phyloP scores from a whole-genome alignment of 2,888 invertebrate species.

The Philhelius pedissequus region DNA sequence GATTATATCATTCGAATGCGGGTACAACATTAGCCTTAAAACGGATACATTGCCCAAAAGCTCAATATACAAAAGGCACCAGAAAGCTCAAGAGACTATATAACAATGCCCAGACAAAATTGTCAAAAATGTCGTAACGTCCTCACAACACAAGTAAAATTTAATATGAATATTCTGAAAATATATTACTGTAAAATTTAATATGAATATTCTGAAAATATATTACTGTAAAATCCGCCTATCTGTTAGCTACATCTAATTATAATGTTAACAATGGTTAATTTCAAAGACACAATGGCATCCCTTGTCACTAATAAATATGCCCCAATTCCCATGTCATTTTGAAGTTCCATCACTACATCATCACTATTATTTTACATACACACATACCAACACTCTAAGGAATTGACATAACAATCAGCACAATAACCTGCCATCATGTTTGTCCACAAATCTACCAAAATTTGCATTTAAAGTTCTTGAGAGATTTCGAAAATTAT shows the following conservation, averaged over 20 bases:
- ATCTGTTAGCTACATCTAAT: constrained; percentile 22
- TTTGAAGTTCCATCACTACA: background rate
- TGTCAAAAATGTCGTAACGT: no score
- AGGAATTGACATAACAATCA: constrained; percentile 12
- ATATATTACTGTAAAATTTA: no score
- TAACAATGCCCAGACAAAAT: no score
- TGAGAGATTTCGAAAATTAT: background rate
- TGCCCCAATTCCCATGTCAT: constrained; percentile 33
- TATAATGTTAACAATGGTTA: constrained; percentile 35
- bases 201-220: no score
- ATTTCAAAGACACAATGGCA: constrained; percentile 18
- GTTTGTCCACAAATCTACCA: constrained; percentile 8
- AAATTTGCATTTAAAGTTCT: constrained; percentile 38
- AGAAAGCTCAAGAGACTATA: no score
- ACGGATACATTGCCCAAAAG: no score
- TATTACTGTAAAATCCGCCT: background rate
- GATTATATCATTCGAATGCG: no score
- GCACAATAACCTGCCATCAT: background rate
- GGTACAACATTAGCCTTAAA: no score
- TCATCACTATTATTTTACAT: background rate
- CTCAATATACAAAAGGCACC: no score
- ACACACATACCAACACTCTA: background rate
- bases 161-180: no score
- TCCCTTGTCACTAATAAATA: constrained; percentile 19
- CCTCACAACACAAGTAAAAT: no score